These are phyloP conservation scores for Acanthacorydalis orientalis DNA, from an alignment of 2,888 invertebrate genomes.

Conservation along the genomic window DNA sequence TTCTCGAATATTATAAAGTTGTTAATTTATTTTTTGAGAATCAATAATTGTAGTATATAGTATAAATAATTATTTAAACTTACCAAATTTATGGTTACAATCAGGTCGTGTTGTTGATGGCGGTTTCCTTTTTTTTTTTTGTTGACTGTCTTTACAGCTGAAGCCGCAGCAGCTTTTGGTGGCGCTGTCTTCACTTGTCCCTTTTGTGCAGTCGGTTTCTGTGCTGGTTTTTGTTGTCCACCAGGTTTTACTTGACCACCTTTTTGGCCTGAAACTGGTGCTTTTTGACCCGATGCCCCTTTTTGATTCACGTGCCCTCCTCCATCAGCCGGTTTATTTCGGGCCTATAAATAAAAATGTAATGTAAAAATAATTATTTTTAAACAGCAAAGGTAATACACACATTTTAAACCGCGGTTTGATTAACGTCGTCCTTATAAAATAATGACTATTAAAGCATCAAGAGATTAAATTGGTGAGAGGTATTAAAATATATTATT, in stretches of 20 bases:
- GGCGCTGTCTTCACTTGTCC: conserved; percentile 53
- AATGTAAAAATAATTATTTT: no score
- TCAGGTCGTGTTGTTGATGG: conserved; percentile 64
- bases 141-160: conserved; percentile 43
- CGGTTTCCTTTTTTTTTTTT: conserved; percentile 64
- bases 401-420: no score
- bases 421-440: no score
- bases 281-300: conserved; percentile 47
- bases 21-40: no score
- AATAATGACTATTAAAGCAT: no score
- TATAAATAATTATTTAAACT: no score
- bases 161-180: conserved; percentile 38
- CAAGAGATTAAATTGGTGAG: no score
- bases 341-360: conserved; percentile 38
- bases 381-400: no score
- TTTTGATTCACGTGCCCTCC: conserved; percentile 57
- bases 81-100: conserved; percentile 69
- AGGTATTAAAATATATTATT: no score
- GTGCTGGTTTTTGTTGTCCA: conserved; percentile 36
- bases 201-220: conserved; percentile 56
- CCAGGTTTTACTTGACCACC: conserved; percentile 32
- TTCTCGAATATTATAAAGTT: no score
- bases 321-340: conserved; percentile 69
- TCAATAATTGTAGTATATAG: no score
- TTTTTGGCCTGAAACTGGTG: conserved; percentile 36